Percentiles rank a stretch among this genome's conserved stretches.
These are phyloP conservation scores for Pagetopsis macropterus DNA, from an alignment of 2,797 vertebrate species.

Conservation along the genomic window DNA sequence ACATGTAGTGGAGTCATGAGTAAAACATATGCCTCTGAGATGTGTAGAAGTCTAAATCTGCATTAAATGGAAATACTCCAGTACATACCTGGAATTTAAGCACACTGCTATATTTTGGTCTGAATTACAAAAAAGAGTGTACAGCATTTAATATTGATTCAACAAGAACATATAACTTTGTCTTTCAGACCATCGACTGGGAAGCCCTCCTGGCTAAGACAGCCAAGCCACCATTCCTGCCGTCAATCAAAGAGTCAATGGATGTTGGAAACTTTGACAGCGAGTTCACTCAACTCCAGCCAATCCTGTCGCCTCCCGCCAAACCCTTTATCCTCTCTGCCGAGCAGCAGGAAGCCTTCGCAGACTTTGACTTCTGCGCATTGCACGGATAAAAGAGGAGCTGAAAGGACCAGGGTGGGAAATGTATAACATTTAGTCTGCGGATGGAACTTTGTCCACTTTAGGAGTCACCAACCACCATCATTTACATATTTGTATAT, in stretches of 20 bases:
- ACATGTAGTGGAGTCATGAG: too few relatives aligned
- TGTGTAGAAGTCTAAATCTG: too few relatives aligned
- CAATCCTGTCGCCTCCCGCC: constrained; percentile 86
- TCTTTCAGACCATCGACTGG: constrained; percentile 86
- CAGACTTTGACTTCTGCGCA: constrained; percentile 91
- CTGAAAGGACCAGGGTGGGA: constrained; percentile 17
- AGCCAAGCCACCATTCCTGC: constrained; percentile 87
- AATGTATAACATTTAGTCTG: background rate
- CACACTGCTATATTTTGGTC: background rate
- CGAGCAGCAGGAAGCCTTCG: constrained; percentile 87
- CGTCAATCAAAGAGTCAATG: constrained; percentile 78
- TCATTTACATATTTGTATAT: background rate
- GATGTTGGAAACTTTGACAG: constrained; percentile 93
- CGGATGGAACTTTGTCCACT: background rate
- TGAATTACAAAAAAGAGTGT: background rate
- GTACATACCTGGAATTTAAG: too few relatives aligned
- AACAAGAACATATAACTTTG: background rate
- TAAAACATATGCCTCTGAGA: too few relatives aligned
- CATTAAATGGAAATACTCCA: too few relatives aligned
- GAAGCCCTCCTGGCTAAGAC: constrained; percentile 86
- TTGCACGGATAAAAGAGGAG: constrained; percentile 60
- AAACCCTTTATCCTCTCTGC: constrained; percentile 78
- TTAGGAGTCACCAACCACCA: background rate
- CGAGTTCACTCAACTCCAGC: constrained; percentile 90
- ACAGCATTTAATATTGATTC: background rate